A percentile compares a stretch with the other conserved stretches of the same genome.
These are phyloP conservation scores for Drosophila seclusa DNA, from an alignment of 2,888 invertebrate species.

Conservation along the genomic window DNA sequence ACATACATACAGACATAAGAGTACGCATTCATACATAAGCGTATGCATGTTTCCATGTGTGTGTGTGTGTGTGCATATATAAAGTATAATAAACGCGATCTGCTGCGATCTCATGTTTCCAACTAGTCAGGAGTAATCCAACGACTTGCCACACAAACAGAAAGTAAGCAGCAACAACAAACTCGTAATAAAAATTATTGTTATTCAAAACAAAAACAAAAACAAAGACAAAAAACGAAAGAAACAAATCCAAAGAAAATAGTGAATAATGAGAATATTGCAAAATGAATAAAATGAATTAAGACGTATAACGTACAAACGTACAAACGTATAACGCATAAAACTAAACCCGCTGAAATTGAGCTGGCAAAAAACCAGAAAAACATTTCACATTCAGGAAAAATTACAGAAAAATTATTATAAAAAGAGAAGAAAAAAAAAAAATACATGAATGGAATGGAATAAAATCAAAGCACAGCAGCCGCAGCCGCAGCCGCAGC, in stretches of 20 bases:
- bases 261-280: constrained; percentile 38
- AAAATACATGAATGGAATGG: constrained; percentile 64
- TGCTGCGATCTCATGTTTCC: constrained; percentile 48
- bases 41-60: neutral
- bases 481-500: constrained; percentile 10
- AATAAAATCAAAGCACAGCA: constrained; percentile 47
- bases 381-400: constrained; percentile 67
- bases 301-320: constrained; percentile 14
- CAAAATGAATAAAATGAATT: constrained; percentile 36
- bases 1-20: constrained; percentile 22
- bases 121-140: constrained; percentile 24
- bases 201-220: constrained; percentile 9
- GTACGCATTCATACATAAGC: constrained; percentile 12
- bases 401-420: constrained; percentile 37
- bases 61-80: constrained; percentile 1
- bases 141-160: constrained; percentile 40
- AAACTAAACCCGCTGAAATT: constrained; percentile 57
- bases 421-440: constrained; percentile 44
- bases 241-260: constrained; percentile 35
- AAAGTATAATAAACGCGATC: constrained; percentile 43
- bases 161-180: constrained; percentile 25
- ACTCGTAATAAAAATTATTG: constrained; percentile 12
- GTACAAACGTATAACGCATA: constrained; percentile 14
- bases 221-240: constrained; percentile 18
- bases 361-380: constrained; percentile 52